phyloP scores from a whole-genome alignment of 2,888 invertebrate species.

The Tortrix viridana region DNA sequence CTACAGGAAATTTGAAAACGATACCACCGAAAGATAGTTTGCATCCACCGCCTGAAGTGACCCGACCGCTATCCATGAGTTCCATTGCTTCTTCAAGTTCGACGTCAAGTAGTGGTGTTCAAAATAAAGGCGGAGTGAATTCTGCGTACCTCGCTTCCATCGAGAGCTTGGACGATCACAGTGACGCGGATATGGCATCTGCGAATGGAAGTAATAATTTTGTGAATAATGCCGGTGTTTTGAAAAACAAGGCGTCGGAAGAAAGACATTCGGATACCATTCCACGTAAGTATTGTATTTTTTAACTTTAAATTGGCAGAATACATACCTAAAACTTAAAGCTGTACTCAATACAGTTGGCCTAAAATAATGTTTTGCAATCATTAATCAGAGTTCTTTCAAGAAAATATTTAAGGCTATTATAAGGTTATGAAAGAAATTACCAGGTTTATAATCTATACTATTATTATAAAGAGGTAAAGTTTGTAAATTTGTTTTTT shows the following conservation, averaged over 20 bases:
- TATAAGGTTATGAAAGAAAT: too few species aligned
- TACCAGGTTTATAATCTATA: too few species aligned
- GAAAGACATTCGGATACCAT: slow-evolving; percentile 63
- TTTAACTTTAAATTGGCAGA: background rate
- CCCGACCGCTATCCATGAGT: slow-evolving; percentile 89
- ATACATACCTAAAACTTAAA: background rate
- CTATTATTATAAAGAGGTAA: too few species aligned
- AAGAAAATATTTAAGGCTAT: too few species aligned
- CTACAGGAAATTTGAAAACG: slow-evolving; percentile 75
- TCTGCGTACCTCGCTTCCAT: slow-evolving; percentile 94
- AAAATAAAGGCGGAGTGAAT: slow-evolving; percentile 86
- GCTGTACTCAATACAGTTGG: too few species aligned
- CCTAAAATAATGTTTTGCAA: too few species aligned
- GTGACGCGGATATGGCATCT: slow-evolving; percentile 86
- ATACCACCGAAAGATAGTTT: slow-evolving; percentile 77
- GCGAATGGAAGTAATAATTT: slow-evolving; percentile 76
- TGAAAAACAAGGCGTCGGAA: slow-evolving; percentile 63
- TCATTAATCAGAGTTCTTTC: too few species aligned
- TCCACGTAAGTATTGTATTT: slow-evolving; percentile 60
- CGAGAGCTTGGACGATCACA: slow-evolving; percentile 93
- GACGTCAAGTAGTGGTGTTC: slow-evolving; percentile 85
- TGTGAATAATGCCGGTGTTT: slow-evolving; percentile 69
- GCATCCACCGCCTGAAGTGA: slow-evolving; percentile 83
- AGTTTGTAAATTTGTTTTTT: too few species aligned
- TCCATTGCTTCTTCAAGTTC: slow-evolving; percentile 91